phyloP scores from a whole-genome alignment of 2,797 vertebrate species.

The Smutsia temminckii region DNA sequence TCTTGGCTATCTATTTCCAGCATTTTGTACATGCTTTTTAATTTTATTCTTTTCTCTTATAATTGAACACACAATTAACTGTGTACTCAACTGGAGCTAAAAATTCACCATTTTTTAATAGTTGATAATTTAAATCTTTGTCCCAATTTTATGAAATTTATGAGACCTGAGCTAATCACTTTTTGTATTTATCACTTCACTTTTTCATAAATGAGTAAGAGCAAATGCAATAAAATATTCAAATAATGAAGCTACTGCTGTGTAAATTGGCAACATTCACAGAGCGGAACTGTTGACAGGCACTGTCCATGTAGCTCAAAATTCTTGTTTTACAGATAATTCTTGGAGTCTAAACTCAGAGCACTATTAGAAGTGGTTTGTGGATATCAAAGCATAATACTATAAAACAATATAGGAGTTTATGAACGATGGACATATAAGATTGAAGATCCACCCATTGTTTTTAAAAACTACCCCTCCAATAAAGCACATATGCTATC shows the following conservation, averaged over 20 bases:
- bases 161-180: conserved; percentile 1
- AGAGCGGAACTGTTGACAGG: background rate
- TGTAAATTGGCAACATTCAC: background rate
- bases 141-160: conserved; percentile 48
- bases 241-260: conserved; percentile 29
- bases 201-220: conserved; percentile 50
- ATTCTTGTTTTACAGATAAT: conserved; percentile 12
- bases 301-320: background rate
- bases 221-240: conserved; percentile 54
- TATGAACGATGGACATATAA: background rate
- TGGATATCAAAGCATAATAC: background rate
- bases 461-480: background rate
- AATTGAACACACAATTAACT: conserved; percentile 54
- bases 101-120: conserved; percentile 46
- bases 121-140: conserved; percentile 64
- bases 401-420: background rate
- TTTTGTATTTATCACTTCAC: conserved; percentile 49
- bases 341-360: background rate
- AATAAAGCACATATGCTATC: background rate
- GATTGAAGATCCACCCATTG: background rate
- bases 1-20: background rate
- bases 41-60: conserved; percentile 46
- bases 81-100: conserved; percentile 11
- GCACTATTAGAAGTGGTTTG: background rate
- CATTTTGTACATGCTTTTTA: conserved; percentile 41